Evolutionary conservation across 2,888 invertebrate species (phyloP), one percentile per base, ranked within the genome.

Genomic region (Himalopsyche japonica): DNA sequence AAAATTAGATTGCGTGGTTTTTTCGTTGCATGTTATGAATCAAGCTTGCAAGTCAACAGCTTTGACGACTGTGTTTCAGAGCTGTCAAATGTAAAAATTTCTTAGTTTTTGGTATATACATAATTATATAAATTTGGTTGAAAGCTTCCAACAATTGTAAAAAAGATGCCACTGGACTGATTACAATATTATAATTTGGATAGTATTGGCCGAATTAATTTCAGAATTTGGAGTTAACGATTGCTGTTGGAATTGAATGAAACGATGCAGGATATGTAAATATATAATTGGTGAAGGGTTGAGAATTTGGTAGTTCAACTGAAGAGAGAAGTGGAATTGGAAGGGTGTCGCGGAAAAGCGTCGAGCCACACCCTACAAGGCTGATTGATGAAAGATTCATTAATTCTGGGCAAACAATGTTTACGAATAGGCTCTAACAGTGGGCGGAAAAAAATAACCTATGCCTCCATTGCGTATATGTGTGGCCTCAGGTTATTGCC

Each of bases 381-480:
- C 57, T 83, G 83, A 83, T 83, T 83, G 83, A 83, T 83, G 83
- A 83, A 80, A 83, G 80, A 83, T 83, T 80, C 80, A 83, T 83
- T 83, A 80, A 80, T 83, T 83, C 80, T 49, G 77, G 57, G 49
- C 76, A 83, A 83, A 83, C 83, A 83, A 70, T 83, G 79, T 34
- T 37, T 70, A 79, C 83, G 76, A 76, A 47, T 27, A 43, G 81
- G 15, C 10, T 57, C n/a, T n/a, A n/a, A 48, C 43, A 64, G 32
- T 30, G 2, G 47, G 81, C 43, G 10, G 27, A 43, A 76, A 76
- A n/a, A 43, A 48, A 27, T 20, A 27, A 12, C 27, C 30, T 70
- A 70, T 27, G 24, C 70, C 30, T 27, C 15, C 27, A 70, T 70
- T 15, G 10, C 70, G 70, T 70, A 70, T 27, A 70, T 30, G 20